Evolutionary conservation across 1,140 invertebrate species (phyloP).

Genomic region (Hycleus cichorii): DNA sequence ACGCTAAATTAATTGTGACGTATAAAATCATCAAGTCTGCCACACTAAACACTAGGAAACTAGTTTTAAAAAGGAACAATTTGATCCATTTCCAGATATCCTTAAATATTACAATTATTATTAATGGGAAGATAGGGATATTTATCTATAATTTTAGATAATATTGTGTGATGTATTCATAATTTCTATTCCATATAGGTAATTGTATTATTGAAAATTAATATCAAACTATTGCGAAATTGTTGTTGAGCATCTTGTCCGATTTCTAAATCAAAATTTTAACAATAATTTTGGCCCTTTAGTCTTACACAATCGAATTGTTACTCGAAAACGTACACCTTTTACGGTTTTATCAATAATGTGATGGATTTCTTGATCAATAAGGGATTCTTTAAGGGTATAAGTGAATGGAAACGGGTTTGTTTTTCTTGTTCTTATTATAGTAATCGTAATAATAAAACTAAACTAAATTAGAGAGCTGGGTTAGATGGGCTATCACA

Average conservation of each 20-base stretch:
- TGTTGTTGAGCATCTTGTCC: neutral
- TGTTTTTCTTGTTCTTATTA: constrained; percentile 2
- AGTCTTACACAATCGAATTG: constrained; percentile 1
- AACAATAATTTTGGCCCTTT: constrained; percentile 4
- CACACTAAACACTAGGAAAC: no score
- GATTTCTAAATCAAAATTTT: neutral
- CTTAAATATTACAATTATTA: no score
- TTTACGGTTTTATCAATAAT: neutral
- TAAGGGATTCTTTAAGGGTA: constrained; percentile 6
- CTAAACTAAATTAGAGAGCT: constrained; percentile 36
- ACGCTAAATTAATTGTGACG: no score
- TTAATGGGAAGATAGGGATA: no score
- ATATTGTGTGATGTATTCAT: no score
- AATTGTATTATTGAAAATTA: no score
- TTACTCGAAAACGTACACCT: neutral
- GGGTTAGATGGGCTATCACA: constrained; percentile 39
- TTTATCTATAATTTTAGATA: no score
- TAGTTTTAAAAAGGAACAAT: no score
- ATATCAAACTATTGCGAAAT: neutral
- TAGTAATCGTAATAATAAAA: neutral
- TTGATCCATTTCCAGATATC: no score
- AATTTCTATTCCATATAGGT: no score
- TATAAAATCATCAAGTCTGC: no score
- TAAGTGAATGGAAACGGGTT: constrained; percentile 32
- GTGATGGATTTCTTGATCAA: neutral